Conservation (phyloP, 2,888 invertebrate genomes). For the Pheosia tremula region DNA sequence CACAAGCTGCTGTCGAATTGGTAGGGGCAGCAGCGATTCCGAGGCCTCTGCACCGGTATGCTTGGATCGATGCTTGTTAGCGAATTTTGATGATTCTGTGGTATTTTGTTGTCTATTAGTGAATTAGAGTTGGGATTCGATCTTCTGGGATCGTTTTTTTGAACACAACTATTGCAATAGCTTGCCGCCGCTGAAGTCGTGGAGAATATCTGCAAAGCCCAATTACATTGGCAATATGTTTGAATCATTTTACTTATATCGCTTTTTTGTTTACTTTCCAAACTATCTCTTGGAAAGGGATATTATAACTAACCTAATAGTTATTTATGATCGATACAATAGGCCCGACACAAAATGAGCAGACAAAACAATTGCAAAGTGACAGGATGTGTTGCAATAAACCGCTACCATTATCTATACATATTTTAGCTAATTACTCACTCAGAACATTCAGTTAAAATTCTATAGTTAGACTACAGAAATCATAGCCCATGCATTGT, state of each 20-base stretch:
- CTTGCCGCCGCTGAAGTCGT: conserved; percentile 21
- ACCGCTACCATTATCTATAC: too few relatives aligned
- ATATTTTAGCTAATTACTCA: too few relatives aligned
- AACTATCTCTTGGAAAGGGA: too few relatives aligned
- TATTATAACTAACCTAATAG: too few relatives aligned
- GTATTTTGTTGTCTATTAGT: background rate
- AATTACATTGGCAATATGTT: background rate
- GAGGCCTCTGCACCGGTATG: conserved; percentile 10
- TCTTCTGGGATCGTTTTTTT: background rate
- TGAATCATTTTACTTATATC: too few relatives aligned
- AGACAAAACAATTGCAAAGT: too few relatives aligned
- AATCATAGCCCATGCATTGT: conserved; percentile 1
- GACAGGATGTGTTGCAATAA: too few relatives aligned
- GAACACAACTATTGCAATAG: conserved; percentile 19
- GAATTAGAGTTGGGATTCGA: background rate
- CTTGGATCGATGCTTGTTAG: background rate
- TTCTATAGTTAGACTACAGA: too few relatives aligned
- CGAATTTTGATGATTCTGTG: conserved; percentile 5
- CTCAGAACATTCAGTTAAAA: too few relatives aligned
- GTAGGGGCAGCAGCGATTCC: conserved; percentile 66
- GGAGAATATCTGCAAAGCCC: conserved; percentile 34
- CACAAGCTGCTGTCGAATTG: conserved; percentile 61
- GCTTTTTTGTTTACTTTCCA: too few relatives aligned
- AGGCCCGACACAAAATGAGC: too few relatives aligned
- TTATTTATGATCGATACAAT: too few relatives aligned